A percentile compares a stretch with the other conserved stretches of the same genome.
Evolutionary conservation across 2,888 invertebrate genomes (phyloP).

Genomic region (Drepana falcataria): DNA sequence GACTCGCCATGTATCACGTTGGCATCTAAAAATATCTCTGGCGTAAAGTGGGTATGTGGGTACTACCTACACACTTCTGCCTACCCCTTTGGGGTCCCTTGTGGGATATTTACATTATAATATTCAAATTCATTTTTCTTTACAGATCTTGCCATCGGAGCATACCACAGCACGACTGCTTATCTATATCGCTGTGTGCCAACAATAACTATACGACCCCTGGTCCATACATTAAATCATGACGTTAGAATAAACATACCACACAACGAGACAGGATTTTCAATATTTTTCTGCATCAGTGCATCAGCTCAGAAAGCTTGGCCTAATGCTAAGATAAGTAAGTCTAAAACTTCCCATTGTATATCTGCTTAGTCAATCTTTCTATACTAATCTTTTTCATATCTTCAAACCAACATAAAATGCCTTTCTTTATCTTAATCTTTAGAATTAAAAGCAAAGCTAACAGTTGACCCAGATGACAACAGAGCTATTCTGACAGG

Average conservation of each 20-base stretch:
- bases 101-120: no score
- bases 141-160: constrained; percentile 80
- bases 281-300: constrained; percentile 53
- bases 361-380: no score
- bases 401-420: no score
- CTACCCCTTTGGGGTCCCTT: no score
- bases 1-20: no score
- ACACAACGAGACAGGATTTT: constrained; percentile 55
- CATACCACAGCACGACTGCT: constrained; percentile 74
- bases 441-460: constrained; percentile 49
- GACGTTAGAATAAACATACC: constrained; percentile 51
- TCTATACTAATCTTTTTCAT: no score
- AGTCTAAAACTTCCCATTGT: constrained; percentile 7
- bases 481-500: constrained; percentile 49
- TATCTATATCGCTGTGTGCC: constrained; percentile 73
- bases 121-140: constrained; percentile 9
- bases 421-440: neutral
- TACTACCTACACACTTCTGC: no score
- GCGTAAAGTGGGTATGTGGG: no score
- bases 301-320: constrained; percentile 34
- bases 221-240: constrained; percentile 39
- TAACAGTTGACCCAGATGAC: constrained; percentile 48
- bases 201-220: constrained; percentile 45
- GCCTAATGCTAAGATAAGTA: constrained; percentile 47
- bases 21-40: no score